These are phyloP conservation scores for Zygaena filipendulae DNA, from an alignment of 2,888 invertebrate species.

Conservation along the genomic window DNA sequence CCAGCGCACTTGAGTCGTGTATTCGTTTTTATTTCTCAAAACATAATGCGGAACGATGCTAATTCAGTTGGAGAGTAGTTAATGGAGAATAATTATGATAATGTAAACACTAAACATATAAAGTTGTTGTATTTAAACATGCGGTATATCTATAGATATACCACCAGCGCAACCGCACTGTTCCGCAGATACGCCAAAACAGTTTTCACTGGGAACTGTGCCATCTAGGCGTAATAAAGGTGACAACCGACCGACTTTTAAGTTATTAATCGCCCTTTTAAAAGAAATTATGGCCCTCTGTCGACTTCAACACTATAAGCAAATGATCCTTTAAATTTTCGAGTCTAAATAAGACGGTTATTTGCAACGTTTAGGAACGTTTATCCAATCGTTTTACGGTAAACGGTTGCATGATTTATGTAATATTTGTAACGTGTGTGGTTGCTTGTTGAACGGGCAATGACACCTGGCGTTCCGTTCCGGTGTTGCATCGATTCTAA, in stretches of 20 bases:
- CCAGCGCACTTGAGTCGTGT: conserved; percentile 4
- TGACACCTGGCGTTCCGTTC: conserved; percentile 22
- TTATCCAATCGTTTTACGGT: conserved; percentile 16
- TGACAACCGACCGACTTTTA: conserved; percentile 38
- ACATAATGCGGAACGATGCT: background rate
- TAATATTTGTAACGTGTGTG: background rate
- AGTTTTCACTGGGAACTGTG: conserved; percentile 45
- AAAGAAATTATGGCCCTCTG: conserved; percentile 14
- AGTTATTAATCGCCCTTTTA: conserved; percentile 39
- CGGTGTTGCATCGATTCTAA: conserved; percentile 38
- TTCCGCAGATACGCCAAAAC: conserved; percentile 34
- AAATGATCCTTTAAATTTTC: too few species aligned
- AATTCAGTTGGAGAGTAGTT: too few species aligned
- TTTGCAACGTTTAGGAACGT: conserved; percentile 15
- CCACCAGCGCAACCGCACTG: too few species aligned
- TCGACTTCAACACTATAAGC: conserved; percentile 1
- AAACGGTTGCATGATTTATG: conserved; percentile 4
- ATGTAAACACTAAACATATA: too few species aligned
- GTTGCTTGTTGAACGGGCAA: conserved; percentile 3
- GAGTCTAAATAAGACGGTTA: conserved; percentile 19
- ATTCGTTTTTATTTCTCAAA: conserved; percentile 3
- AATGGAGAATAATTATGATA: too few species aligned
- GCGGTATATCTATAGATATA: too few species aligned
- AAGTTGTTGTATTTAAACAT: too few species aligned
- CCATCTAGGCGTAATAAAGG: conserved; percentile 43